Evolutionary conservation across 2,113 vertebrate genomes (phyloP).

Genomic region (Scomber scombrus): DNA sequence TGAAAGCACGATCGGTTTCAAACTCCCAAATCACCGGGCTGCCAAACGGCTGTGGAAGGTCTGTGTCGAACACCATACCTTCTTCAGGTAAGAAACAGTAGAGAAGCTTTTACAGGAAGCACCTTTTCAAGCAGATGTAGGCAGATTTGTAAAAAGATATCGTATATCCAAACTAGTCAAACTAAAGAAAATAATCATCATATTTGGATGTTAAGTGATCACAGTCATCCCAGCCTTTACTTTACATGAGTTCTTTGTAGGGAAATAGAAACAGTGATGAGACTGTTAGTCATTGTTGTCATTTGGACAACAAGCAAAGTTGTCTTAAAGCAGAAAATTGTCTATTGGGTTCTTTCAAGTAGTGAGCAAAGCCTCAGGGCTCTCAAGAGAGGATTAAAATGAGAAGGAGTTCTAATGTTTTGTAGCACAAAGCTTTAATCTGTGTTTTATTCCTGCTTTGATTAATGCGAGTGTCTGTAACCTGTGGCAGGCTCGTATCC

Average conservation of each 20-base stretch:
- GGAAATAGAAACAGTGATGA: background rate
- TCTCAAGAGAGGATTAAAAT: slow-evolving; percentile 36
- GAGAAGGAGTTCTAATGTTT: slow-evolving; percentile 3
- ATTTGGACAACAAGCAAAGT: slow-evolving; percentile 19
- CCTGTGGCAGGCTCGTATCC: slow-evolving; percentile 88
- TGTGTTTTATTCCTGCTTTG: slow-evolving; percentile 37
- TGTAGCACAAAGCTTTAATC: background rate
- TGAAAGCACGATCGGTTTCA: slow-evolving; percentile 99
- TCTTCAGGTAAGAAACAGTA: slow-evolving; percentile 91
- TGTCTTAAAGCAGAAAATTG: slow-evolving; percentile 14
- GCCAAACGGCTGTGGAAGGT: slow-evolving; percentile 98
- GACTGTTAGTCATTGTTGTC: slow-evolving; percentile 1
- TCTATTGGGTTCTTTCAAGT: slow-evolving; percentile 32
- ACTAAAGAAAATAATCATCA: too few species aligned
- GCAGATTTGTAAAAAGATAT: background rate
- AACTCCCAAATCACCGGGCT: slow-evolving; percentile 96
- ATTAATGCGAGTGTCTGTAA: slow-evolving; percentile 46
- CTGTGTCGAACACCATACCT: slow-evolving; percentile 98
- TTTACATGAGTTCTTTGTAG: background rate
- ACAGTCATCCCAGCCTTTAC: background rate
- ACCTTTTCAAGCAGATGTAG: background rate
- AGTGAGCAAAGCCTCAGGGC: slow-evolving; percentile 22
- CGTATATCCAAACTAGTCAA: too few species aligned
- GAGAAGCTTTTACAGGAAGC: background rate
- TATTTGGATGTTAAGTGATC: background rate